Conservation (phyloP, 2,888 invertebrate genomes). For the Papilio demoleus region DNA sequence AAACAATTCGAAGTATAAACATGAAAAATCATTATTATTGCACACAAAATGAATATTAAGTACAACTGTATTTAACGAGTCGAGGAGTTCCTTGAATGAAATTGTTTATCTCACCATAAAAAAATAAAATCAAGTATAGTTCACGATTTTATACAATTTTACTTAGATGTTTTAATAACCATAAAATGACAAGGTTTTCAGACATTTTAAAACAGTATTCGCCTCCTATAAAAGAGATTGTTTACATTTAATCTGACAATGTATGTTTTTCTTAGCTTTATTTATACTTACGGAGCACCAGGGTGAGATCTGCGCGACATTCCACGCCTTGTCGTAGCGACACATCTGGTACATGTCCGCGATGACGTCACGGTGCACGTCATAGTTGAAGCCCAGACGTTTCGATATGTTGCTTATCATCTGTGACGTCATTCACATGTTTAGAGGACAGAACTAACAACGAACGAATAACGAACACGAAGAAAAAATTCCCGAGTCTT, state of each 20-base stretch:
- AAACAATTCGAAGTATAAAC: too few relatives aligned
- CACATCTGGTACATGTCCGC: conserved; percentile 90
- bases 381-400: conserved; percentile 86
- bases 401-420: conserved; percentile 84
- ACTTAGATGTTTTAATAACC: too few relatives aligned
- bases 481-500: too few relatives aligned
- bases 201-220: background rate
- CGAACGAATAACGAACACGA: too few relatives aligned
- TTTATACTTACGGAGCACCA: conserved; percentile 89
- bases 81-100: too few relatives aligned
- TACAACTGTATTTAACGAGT: too few relatives aligned
- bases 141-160: too few relatives aligned
- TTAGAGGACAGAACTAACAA: too few relatives aligned
- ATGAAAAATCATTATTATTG: too few relatives aligned
- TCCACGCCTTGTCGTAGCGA: conserved; percentile 91
- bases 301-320: conserved; percentile 85
- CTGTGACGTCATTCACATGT: conserved; percentile 49
- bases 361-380: conserved; percentile 80
- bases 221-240: background rate
- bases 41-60: too few relatives aligned
- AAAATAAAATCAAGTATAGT: too few relatives aligned
- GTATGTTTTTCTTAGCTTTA: background rate
- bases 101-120: too few relatives aligned
- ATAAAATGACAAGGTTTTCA: conserved; percentile 52
- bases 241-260: background rate